Conservation (phyloP, 2,888 invertebrate species). For the Acrocera orbiculus region DNA sequence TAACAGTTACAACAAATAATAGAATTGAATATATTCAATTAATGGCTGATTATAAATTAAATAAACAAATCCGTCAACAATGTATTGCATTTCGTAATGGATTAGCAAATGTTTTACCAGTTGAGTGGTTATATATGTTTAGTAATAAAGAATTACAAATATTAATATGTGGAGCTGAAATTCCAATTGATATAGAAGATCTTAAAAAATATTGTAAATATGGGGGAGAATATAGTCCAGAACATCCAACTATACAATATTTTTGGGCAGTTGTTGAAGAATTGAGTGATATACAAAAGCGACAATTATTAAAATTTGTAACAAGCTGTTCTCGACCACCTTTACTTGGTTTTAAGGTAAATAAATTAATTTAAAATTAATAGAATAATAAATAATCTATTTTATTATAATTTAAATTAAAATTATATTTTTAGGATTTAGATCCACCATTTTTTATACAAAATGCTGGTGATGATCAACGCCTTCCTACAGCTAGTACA, state of each 20-base stretch:
- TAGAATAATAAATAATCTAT: not conserved
- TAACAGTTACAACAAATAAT: constrained; percentile 80
- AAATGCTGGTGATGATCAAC: constrained; percentile 72
- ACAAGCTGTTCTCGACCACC: constrained; percentile 97
- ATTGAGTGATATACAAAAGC: constrained; percentile 67
- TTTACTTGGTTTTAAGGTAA: constrained; percentile 86
- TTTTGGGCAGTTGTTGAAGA: constrained; percentile 81
- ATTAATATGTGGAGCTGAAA: constrained; percentile 89
- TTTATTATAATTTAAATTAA: not conserved
- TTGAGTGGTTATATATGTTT: constrained; percentile 91
- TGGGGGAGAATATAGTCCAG: constrained; percentile 63
- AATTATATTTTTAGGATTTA: constrained; percentile 47
- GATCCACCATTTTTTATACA: constrained; percentile 95
- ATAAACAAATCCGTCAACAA: constrained; percentile 73
- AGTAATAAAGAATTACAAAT: constrained; percentile 85
- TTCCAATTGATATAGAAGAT: constrained; percentile 85
- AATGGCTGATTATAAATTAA: constrained; percentile 90
- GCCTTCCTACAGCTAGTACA: constrained; percentile 92
- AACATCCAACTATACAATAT: constrained; percentile 65
- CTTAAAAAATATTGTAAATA: constrained; percentile 76
- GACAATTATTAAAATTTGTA: constrained; percentile 88
- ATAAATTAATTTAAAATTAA: constrained; percentile 3
- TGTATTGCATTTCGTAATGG: constrained; percentile 80
- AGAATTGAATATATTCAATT: constrained; percentile 92
- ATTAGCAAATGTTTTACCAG: constrained; percentile 73